Evolutionary conservation across 2,888 invertebrate genomes (phyloP), one percentile per base, ranked within the genome.

Genomic region (Euclidia mi): DNA sequence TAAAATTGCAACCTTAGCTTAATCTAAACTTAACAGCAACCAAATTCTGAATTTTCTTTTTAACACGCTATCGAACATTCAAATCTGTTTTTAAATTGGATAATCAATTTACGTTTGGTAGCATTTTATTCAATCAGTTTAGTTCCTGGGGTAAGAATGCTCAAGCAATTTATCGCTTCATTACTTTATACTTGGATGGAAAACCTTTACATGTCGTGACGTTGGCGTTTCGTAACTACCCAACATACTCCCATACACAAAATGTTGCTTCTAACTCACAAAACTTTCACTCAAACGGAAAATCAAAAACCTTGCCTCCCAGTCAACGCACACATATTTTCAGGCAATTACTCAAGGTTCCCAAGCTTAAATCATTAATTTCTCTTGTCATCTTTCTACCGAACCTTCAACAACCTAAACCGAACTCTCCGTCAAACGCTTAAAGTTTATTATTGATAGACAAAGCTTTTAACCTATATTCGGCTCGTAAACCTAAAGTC

Each of bases 341-440:
- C 53, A 2, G 49, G 52, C 59, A 60, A 70, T 73, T 64, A 58
- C 56, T 69, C 48, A 49, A 53, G 52, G 47, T 55, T 51, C 32
- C 41, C 40, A 17, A 32, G 28, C 25, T 49, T 37, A 57, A 56
- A 68, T 64, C 57, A 60, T 68, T 60, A 72, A 72, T 70, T 68
- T 69, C 47, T 14, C 57, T 45, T 56, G 70, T 53, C 65, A 52
- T 56, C 59, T 72, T 57, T 48, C 38, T 46, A 29, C 35, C 37
- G 12, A 3, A 11, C 1, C 2, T 1, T 1, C 7, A 18, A 17
- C 20, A 2, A n/a, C 9, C 32, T 18, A 32, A 72, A 52, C 29
- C 14, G 10, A 18, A 51, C 56, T 28, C 37, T 56, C 46, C 10
- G 2, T 0, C 0, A 35, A 37, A 31, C 20, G 25, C 29, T 34